These are phyloP conservation scores for Stichodactyla mertensii DNA, from an alignment of 64 coral and sea anemone species.

Conservation along the genomic window DNA sequence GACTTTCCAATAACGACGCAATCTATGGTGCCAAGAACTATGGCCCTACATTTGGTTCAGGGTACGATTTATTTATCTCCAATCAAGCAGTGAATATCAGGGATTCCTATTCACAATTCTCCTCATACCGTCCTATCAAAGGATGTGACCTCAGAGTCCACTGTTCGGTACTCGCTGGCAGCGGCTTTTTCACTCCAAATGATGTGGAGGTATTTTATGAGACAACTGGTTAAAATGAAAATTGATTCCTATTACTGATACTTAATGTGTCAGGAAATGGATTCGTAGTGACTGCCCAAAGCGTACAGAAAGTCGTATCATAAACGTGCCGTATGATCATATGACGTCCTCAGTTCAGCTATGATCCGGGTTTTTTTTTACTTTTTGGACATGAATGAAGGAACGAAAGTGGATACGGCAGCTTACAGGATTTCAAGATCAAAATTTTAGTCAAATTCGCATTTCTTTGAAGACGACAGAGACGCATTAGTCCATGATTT, in stretches of 20 bases:
- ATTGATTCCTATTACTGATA: neutral
- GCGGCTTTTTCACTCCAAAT: neutral
- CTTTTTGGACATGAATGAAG: too few species aligned
- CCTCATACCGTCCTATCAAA: neutral
- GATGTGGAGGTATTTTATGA: neutral
- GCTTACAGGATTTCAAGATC: too few species aligned
- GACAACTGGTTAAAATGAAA: neutral
- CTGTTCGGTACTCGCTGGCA: neutral
- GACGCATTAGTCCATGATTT: too few species aligned
- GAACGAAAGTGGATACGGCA: too few species aligned
- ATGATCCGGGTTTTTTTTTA: too few species aligned
- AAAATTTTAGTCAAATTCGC: too few species aligned
- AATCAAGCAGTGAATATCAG: neutral
- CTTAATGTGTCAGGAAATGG: too few species aligned
- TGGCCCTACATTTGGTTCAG: neutral
- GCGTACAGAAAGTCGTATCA: too few species aligned
- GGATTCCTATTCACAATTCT: neutral
- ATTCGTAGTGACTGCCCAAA: too few species aligned
- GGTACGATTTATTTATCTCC: neutral
- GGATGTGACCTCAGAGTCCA: neutral
- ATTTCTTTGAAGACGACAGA: too few species aligned
- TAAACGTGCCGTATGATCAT: too few species aligned
- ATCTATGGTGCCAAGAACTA: neutral
- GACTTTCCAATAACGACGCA: neutral
- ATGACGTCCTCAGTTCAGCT: too few species aligned